A percentile compares a stretch with the other conserved stretches of the same genome.
phyloP scores from a whole-genome alignment of 2,113 vertebrate species.

The Candoia aspera region DNA sequence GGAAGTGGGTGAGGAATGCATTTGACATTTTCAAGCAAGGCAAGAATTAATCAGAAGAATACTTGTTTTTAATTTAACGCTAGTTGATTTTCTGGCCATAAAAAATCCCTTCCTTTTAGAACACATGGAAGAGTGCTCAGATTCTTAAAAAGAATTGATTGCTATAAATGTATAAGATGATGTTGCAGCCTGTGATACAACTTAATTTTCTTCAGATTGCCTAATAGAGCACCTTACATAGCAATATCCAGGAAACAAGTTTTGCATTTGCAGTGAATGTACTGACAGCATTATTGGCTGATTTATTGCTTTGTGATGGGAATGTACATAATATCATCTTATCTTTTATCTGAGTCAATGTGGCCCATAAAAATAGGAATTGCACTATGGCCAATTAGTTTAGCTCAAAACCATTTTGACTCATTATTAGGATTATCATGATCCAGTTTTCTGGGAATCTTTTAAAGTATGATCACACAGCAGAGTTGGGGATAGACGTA shows the following conservation, averaged over 20 bases:
- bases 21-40: background rate
- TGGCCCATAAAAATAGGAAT: slow-evolving; percentile 30
- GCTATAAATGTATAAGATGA: slow-evolving; percentile 21
- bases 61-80: background rate
- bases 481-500: background rate
- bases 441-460: slow-evolving; percentile 24
- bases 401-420: slow-evolving; percentile 40
- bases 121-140: background rate
- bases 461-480: background rate
- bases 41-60: background rate
- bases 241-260: slow-evolving; percentile 57
- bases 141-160: slow-evolving; percentile 24
- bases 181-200: slow-evolving; percentile 48
- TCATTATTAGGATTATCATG: background rate
- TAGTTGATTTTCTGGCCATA: background rate
- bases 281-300: slow-evolving; percentile 51
- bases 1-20: background rate
- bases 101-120: slow-evolving; percentile 27
- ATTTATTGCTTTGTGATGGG: slow-evolving; percentile 39
- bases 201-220: slow-evolving; percentile 51
- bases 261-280: slow-evolving; percentile 48
- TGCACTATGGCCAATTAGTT: slow-evolving; percentile 34
- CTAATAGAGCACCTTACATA: slow-evolving; percentile 20
- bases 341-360: slow-evolving; percentile 19
- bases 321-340: slow-evolving; percentile 16